Evolutionary conservation across 2,797 vertebrate species (phyloP), one percentile per base, ranked within the genome.

Genomic region (Dermochelys coriacea): DNA sequence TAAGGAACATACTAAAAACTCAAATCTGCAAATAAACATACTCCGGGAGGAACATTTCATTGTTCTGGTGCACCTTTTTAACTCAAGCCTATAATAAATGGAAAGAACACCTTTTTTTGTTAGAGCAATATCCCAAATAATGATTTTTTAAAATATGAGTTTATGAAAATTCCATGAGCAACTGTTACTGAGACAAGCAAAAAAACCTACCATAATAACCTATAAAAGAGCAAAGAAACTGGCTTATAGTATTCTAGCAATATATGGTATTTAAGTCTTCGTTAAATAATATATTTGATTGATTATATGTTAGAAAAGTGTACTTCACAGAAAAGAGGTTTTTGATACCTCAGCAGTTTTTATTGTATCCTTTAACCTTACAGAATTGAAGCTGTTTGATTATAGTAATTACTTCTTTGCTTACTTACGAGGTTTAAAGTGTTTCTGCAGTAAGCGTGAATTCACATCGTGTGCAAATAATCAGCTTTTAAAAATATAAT

Each of bases 351-450:
- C 37, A 78, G 23, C 16, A 57, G 6, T 90, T 89, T 93, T 34
- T 86, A 54, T 74, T 29, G 12, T 80, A 12, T 83, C 34, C 83
- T 85, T 87, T 85, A 88, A 54, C 84, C 45, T 59, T 74, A 59
- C 57, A 92, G 23, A 90, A 89, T 57, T 64, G 96, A 94, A 71
- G 64, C 18, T 85, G 85, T 97, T 96, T 97, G 80, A 88, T 97
- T 97, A 87, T 79, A 95, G 12, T 96, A 95, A 94, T 95, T 97
- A 93, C 74, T 96, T 91, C 93, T 96, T 92, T 97, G 21, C 80
- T 96, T 96, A 50, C 79, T 82, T 96, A 83, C 14, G 87, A 93
- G 25, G n/a, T 94, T 96, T 97, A 95, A 97, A 93, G 57, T 97
- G 50, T 93, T 97, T 84, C 59, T 93, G 74, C 95, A 93, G 51